Base-by-base conservation (phyloP, 2,113 vertebrate genomes). In the Hypanus sabinus region DNA sequence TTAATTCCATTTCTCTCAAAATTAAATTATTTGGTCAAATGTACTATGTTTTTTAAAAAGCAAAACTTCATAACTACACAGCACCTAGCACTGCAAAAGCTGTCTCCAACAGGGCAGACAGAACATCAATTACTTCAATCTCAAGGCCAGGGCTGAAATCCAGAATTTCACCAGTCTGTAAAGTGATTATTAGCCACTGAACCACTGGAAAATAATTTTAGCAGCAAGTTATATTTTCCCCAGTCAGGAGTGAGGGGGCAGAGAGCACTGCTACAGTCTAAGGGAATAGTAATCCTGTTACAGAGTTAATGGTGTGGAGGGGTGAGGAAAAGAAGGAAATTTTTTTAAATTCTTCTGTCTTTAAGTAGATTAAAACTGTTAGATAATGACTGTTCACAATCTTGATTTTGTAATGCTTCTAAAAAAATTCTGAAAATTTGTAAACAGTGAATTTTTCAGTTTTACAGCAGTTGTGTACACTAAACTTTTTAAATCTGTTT, bases 231-330 rank as follows among this genome's bases (percentile, higher is more conserved):
- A 10, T 10, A 55, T 24, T 27, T 24, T 75, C 71, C 71, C 71
- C 18, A 27, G 3, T 75, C 24, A 5, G 65, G 65, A 75, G 18
- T 5, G 20, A 7, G 5, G 5, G 22, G 2, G 71, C 18, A 27
- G 71, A 75, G 71, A 75, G 71, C 22, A 24, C 71, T 75, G 16
- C 71, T 75, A 9, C 9, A 79, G 33, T 36, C 20, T 60, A 90
- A 62, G 60, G 60, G 65, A 90, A 90, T 18, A 65, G 85, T 90
- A n/a, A 90, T 65, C 60, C 83, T 90, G 60, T 33, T 90, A 57
- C 46, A 22, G 57, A 27, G 27, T 85, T 30, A 90, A 12, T 62
- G 2, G 83, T 27, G 55, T 22, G 22, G 24, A 62, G 57, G 22
- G 6, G 57, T 62, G 85, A 30, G 46, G 30, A 62, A 33, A 62